These are phyloP conservation scores for Listronotus oregonensis DNA, from an alignment of 1,140 invertebrate genomes.

Conservation along the genomic window DNA sequence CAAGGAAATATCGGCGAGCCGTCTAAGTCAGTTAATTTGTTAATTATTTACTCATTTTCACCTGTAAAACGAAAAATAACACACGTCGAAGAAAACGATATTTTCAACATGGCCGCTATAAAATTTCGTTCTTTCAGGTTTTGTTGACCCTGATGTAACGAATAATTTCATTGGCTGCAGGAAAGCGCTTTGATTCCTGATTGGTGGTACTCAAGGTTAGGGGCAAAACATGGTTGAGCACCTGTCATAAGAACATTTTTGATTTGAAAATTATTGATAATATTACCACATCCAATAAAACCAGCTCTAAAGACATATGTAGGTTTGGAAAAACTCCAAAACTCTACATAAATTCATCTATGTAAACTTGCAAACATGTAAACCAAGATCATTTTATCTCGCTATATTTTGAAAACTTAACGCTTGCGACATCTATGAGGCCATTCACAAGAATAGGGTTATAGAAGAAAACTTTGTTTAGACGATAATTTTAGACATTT, in stretches of 20 bases:
- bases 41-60: constrained; percentile 36
- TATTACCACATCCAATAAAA: not conserved
- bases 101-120: constrained; percentile 57
- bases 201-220: constrained; percentile 56
- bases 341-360: too few relatives aligned
- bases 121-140: constrained; percentile 55
- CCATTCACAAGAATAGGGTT: too few relatives aligned
- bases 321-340: too few relatives aligned
- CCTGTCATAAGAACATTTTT: constrained; percentile 49
- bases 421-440: too few relatives aligned
- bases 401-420: too few relatives aligned
- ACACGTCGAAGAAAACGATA: constrained; percentile 55
- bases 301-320: too few relatives aligned
- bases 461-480: too few relatives aligned
- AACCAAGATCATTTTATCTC: too few relatives aligned
- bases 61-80: constrained; percentile 48
- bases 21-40: not conserved
- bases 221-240: constrained; percentile 54
- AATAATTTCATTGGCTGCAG: constrained; percentile 51
- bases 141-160: constrained; percentile 56
- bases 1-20: not conserved
- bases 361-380: too few relatives aligned
- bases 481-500: too few relatives aligned
- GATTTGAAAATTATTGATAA: constrained; percentile 4
- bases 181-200: constrained; percentile 42